A percentile compares a stretch with the other conserved stretches of the same genome.
phyloP scores from a whole-genome alignment of 35 echinoderm and acorn worm genomes.

The Diadema setosum region DNA sequence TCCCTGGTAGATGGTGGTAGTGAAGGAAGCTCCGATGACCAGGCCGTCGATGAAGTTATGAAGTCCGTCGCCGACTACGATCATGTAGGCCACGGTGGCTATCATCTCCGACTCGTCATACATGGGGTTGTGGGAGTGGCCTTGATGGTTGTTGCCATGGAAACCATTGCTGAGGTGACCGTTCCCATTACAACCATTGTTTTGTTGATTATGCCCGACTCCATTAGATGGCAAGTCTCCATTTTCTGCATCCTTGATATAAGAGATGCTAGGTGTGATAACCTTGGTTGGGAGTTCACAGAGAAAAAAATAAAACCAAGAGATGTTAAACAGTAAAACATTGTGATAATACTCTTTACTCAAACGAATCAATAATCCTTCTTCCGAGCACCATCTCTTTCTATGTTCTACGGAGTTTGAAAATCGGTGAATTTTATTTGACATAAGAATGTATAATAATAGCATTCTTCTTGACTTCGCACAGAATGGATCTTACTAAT shows the following conservation, averaged over 20 bases:
- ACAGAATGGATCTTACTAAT: no score
- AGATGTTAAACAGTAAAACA: no score
- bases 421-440: no score
- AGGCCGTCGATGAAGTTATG: conserved; percentile 73
- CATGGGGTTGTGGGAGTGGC: neutral
- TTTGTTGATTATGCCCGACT: neutral
- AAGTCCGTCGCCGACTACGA: conserved; percentile 47
- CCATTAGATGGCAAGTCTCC: neutral
- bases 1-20: conserved; percentile 14
- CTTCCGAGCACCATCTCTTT: no score
- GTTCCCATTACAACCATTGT: no score
- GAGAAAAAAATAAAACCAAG: no score
- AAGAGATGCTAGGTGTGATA: neutral
- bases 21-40: conserved; percentile 65
- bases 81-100: conserved; percentile 59
- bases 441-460: no score
- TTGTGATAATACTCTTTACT: no score
- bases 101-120: neutral
- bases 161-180: neutral
- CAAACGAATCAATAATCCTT: no score
- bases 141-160: neutral
- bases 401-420: no score
- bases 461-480: no score
- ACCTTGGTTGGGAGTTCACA: no score
- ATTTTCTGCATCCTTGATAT: neutral